Base-by-base conservation (phyloP, 2,888 invertebrate genomes). In the Masnerella sp. region DNA sequence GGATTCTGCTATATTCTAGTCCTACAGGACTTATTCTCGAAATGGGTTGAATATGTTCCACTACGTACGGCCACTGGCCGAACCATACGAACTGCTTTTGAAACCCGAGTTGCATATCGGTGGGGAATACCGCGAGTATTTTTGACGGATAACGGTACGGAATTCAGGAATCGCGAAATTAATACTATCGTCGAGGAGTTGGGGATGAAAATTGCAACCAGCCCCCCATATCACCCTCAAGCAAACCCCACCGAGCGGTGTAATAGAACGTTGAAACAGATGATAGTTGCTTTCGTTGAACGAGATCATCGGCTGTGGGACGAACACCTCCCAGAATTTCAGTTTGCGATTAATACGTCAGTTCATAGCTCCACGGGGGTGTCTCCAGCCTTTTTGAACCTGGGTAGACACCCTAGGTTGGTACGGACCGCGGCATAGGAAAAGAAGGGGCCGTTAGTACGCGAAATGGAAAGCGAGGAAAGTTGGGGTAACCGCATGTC, bases 241-340 rank as follows among this genome's bases (percentile, higher is more conserved):
- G 76, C 74, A 9, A 30, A 30, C 32, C 77, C 75, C 0, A 74
- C 68, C 0, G 75, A 80, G 20, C 17, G 79, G 0, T 65, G 75
- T 7, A 79, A 80, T 20, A 25, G 78, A 0, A 71, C 71, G 0
- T 8, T 79, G 5, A 73, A 75, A n/a, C 70, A 69, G 2, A 78
- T 79, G 74, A 62, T 79, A 0, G 25, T 42, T 0, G 2, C 30
- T 0, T 82, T 69, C 49, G 18, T 78, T 0, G 62, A 67, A 2
- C 43, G 61, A 0, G 36, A 76, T 18, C 80, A 81, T 4, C 64
- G 62, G 7, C 56, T 76, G 4, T 81, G 80, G 81, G 79, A 80
- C 30, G 1, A 28, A 7, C 61, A 78, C 34, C n/a, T 80, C 0
- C 51, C 52, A 0, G 62, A 79, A 14, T 51, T 81, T 14, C 59